A percentile compares a stretch with the other conserved stretches of the same genome.
phyloP scores from a whole-genome alignment of 1,140 invertebrate genomes.

The Drosophila watanabei region DNA sequence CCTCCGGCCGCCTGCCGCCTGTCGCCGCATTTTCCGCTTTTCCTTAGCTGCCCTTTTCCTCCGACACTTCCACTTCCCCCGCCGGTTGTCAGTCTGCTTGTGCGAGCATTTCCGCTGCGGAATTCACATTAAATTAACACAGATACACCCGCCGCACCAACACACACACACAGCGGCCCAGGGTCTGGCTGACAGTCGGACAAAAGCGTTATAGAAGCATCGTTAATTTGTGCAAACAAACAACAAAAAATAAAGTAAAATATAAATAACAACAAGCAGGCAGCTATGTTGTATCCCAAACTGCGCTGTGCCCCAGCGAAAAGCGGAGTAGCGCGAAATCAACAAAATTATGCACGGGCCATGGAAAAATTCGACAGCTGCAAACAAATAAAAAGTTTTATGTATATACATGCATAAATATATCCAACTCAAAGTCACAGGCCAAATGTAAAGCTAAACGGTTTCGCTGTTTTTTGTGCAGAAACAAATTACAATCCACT shows the following conservation, averaged over 20 bases:
- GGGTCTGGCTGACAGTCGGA: slow-evolving; percentile 25
- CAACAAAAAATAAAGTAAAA: slow-evolving; percentile 18
- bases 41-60: slow-evolving; percentile 7
- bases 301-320: slow-evolving; percentile 19
- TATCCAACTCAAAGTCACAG: slow-evolving; percentile 58
- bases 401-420: slow-evolving; percentile 33
- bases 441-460: slow-evolving; percentile 61
- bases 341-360: slow-evolving; percentile 50
- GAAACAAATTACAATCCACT: background rate
- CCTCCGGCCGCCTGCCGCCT: background rate
- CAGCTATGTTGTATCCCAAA: slow-evolving; percentile 12
- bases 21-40: slow-evolving; percentile 6
- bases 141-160: slow-evolving; percentile 40
- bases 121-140: slow-evolving; percentile 80
- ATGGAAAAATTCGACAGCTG: slow-evolving; percentile 47
- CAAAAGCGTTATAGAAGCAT: slow-evolving; percentile 64
- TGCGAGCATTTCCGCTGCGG: slow-evolving; percentile 74
- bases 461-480: slow-evolving; percentile 30
- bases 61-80: slow-evolving; percentile 2
- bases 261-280: slow-evolving; percentile 19
- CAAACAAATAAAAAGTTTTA: slow-evolving; percentile 55
- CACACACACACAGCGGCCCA: slow-evolving; percentile 5
- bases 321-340: slow-evolving; percentile 7
- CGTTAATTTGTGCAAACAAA: slow-evolving; percentile 83
- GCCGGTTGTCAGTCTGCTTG: slow-evolving; percentile 38